Evolutionary conservation across 2,888 invertebrate species (phyloP).

Genomic region (Drosophila fulvimacula): DNA sequence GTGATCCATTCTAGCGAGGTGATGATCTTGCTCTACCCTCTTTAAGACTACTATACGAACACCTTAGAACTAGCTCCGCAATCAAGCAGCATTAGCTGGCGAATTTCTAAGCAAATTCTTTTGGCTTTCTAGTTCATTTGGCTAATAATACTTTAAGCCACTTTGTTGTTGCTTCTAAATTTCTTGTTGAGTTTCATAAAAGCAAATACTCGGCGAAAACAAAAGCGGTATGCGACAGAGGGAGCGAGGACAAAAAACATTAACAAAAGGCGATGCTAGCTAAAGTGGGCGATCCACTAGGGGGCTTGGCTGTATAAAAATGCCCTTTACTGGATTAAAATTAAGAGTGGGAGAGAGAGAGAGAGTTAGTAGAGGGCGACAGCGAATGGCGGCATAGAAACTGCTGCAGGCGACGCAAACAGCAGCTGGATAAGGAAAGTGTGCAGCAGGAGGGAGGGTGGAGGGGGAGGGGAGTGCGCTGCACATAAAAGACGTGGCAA

Average conservation of each 20-base stretch:
- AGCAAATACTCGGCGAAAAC: slow-evolving; percentile 37
- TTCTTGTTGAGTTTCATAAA: slow-evolving; percentile 62
- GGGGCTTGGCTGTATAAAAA: slow-evolving; percentile 34
- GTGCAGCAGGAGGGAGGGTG: neutral
- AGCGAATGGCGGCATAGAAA: slow-evolving; percentile 33
- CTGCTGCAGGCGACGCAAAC: slow-evolving; percentile 41
- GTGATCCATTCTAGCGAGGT: too few species aligned
- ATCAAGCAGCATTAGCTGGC: neutral
- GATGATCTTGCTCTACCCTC: too few species aligned
- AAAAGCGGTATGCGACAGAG: slow-evolving; percentile 23
- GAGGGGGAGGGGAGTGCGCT: slow-evolving; percentile 4
- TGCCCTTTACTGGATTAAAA: slow-evolving; percentile 70
- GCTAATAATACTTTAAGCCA: slow-evolving; percentile 6
- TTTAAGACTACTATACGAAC: too few species aligned
- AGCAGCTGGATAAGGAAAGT: neutral
- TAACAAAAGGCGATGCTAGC: slow-evolving; percentile 56
- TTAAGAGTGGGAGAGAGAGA: slow-evolving; percentile 34
- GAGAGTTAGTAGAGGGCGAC: slow-evolving; percentile 6
- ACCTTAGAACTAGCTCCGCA: too few species aligned
- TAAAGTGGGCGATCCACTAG: neutral
- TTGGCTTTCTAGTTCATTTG: slow-evolving; percentile 1
- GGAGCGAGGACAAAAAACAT: slow-evolving; percentile 5
- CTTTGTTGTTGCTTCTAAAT: slow-evolving; percentile 15
- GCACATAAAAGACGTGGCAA: slow-evolving; percentile 65
- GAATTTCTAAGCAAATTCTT: neutral